These are phyloP conservation scores for Limnothrissa miodon DNA, from an alignment of 2,113 vertebrate genomes.

Conservation along the genomic window DNA sequence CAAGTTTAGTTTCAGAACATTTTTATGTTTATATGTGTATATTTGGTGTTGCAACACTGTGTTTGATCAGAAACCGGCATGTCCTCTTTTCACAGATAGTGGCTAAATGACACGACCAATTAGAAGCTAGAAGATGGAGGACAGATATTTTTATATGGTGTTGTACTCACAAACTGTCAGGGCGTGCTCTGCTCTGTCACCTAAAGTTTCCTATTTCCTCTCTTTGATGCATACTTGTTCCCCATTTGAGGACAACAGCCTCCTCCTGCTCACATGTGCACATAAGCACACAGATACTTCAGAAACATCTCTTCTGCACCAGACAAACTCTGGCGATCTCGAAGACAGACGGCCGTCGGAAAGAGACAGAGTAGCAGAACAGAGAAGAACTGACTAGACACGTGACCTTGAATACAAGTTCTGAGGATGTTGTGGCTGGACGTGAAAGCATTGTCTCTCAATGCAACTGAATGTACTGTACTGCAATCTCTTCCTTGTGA, in stretches of 20 bases:
- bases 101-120: conserved; percentile 27
- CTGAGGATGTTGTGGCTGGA: background rate
- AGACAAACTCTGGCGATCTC: background rate
- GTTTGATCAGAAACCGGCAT: background rate
- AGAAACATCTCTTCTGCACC: background rate
- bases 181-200: conserved; percentile 50
- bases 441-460: background rate
- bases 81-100: conserved; percentile 50
- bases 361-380: background rate
- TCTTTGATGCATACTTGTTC: conserved; percentile 29
- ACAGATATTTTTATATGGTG: conserved; percentile 67
- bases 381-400: background rate
- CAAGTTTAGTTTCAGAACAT: too few relatives aligned
- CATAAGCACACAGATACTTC: background rate
- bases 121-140: conserved; percentile 18
- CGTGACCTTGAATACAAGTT: background rate
- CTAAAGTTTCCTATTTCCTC: conserved; percentile 37
- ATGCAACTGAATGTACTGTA: conserved; percentile 21
- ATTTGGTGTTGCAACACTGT: background rate
- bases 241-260: conserved; percentile 14
- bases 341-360: background rate
- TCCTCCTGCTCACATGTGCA: background rate
- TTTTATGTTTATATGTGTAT: too few relatives aligned
- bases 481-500: conserved; percentile 45
- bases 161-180: conserved; percentile 44